phyloP scores from a whole-genome alignment of 2,113 vertebrate species.

The Abramis brama region DNA sequence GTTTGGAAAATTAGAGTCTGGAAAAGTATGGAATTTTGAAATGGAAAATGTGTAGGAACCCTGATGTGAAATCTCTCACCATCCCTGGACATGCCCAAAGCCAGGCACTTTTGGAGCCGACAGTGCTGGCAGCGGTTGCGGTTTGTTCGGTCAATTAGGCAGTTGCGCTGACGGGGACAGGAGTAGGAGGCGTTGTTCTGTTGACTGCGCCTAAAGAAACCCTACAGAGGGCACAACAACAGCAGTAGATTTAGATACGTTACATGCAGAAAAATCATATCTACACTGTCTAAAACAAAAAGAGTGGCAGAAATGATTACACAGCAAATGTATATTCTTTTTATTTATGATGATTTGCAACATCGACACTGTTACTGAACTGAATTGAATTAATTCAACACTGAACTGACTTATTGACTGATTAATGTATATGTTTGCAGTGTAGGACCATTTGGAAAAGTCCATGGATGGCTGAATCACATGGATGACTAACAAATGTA shows the following conservation, averaged over 20 bases:
- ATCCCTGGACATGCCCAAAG: slow-evolving; percentile 99
- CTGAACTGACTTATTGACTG: too few species aligned
- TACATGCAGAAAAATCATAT: background rate
- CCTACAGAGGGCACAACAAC: slow-evolving; percentile 72
- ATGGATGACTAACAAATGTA: background rate
- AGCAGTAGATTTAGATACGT: background rate
- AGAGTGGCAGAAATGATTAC: background rate
- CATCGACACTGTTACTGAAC: too few species aligned
- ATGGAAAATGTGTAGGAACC: background rate
- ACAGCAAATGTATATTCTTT: background rate
- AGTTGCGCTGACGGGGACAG: slow-evolving; percentile 98
- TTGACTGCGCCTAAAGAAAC: slow-evolving; percentile 98
- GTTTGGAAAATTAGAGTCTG: too few species aligned
- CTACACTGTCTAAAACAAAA: background rate
- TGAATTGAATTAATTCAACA: too few species aligned
- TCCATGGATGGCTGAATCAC: background rate
- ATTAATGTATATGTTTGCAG: background rate
- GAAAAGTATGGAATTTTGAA: background rate
- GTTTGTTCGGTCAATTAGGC: slow-evolving; percentile 99
- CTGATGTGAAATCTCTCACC: slow-evolving; percentile 77
- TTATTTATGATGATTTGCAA: too few species aligned
- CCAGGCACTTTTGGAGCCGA: slow-evolving; percentile 99
- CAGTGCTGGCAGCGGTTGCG: slow-evolving; percentile 99
- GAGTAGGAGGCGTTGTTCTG: slow-evolving; percentile 99
- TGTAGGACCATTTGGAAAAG: background rate